Percentiles rank a stretch among this genome's conserved stretches.
Evolutionary conservation across 2,797 vertebrate species (phyloP).

Genomic region (Columba guinea): DNA sequence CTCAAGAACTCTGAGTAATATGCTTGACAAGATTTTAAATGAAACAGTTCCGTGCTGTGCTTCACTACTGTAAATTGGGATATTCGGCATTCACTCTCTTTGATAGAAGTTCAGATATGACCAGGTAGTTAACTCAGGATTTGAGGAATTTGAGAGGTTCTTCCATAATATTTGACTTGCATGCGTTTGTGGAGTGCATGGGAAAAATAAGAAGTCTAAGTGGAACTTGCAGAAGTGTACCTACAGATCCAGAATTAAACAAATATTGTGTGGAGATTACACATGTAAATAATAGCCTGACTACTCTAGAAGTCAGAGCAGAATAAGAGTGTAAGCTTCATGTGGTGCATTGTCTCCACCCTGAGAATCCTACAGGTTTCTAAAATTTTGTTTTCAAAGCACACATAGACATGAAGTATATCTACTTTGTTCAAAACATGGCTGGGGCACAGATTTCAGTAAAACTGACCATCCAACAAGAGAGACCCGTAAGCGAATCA

Average conservation of each 20-base stretch:
- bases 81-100: not conserved
- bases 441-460: not conserved
- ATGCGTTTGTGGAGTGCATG: not conserved
- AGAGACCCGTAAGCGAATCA: not conserved
- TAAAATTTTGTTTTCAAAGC: not conserved
- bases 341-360: not conserved
- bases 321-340: not conserved
- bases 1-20: not conserved
- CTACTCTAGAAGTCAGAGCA: not conserved
- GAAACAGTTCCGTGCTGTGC: not conserved
- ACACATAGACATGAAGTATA: not conserved
- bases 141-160: not conserved
- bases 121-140: not conserved
- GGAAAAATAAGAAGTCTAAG: not conserved
- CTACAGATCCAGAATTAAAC: not conserved
- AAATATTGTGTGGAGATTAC: not conserved
- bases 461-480: not conserved
- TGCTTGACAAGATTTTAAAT: not conserved
- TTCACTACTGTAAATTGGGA: not conserved
- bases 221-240: not conserved
- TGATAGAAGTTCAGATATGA: not conserved
- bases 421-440: not conserved
- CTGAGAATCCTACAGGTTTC: not conserved
- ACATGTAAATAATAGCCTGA: not conserved
- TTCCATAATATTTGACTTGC: not conserved